Evolutionary conservation across 1,140 invertebrate genomes (phyloP), one percentile per base, ranked within the genome.

Genomic region (Platyscapa corneri): DNA sequence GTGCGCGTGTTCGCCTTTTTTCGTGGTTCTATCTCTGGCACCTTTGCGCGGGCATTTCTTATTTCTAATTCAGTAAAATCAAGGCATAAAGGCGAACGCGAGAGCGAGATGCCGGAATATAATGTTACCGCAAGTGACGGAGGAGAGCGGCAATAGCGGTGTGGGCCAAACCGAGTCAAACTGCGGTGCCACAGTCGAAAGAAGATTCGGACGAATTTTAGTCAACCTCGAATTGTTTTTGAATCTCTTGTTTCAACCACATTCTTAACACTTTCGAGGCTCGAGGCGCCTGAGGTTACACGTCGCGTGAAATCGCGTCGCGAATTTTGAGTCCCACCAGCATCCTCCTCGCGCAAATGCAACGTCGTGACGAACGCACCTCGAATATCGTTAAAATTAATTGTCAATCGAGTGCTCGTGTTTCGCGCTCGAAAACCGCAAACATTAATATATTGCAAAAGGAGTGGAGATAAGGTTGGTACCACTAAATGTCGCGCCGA

Each of bases 41-140:
- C 37, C 72, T 83, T 23, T 23, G 12, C 46, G 42, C 20, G 37
- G 77, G 32, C 83, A 82, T 67, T 70, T 84, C 64, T 84, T 32
- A 88, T 89, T 90, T 89, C 90, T 90, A 90, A 91, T 89, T 90
- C 89, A 88, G 83, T 53, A 90, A 88, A 89, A 88, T 77, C 87
- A 82, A 84, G 42, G 75, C 86, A 88, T 87, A 89, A 86, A 76
- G 82, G 85, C 84, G n/a, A 84, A 34, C 39, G 42, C 53, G 81
- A 60, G 86, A 84, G 60, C 83, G 78, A 86, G 76, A 39, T 83
- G 46, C 39, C 67, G 72, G 64, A 80, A 83, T 89, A 90, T 90
- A 89, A 86, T 88, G 88, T 90, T 88, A 89, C 88, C 79, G 76
- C 67, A 67, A 87, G 77, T 72, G 56, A n/a, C 37, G 53, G 78